Evolutionary conservation across 2,113 vertebrate genomes (phyloP).

Genomic region (Trematomus loennbergii): DNA sequence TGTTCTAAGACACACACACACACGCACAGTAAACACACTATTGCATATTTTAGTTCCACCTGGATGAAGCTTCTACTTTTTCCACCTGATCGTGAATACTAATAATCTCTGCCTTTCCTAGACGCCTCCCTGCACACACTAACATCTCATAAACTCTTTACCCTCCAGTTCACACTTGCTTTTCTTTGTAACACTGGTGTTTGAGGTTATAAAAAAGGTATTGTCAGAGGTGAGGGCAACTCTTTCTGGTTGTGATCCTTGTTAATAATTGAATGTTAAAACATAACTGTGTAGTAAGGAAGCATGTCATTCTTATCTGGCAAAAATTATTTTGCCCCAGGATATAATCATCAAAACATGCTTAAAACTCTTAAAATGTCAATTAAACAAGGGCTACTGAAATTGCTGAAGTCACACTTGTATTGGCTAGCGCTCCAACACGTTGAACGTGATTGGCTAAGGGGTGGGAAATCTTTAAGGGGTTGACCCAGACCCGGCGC

Average conservation of each 20-base stretch:
- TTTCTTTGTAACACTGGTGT: neutral
- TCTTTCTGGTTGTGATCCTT: neutral
- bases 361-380: no score
- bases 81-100: conserved; percentile 76
- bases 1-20: conserved; percentile 2
- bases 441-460: no score
- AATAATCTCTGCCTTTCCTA: conserved; percentile 26
- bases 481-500: no score
- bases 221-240: neutral
- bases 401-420: no score
- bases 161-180: neutral
- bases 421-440: no score
- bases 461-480: no score
- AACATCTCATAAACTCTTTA: conserved; percentile 38
- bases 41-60: conserved; percentile 75
- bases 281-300: neutral
- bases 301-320: no score
- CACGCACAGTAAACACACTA: conserved; percentile 13
- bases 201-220: neutral
- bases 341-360: no score
- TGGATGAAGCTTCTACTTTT: conserved; percentile 61
- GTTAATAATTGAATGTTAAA: neutral
- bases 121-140: conserved; percentile 24
- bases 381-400: no score
- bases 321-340: no score